phyloP scores from a whole-genome alignment of 2,797 vertebrate species.

The Buphagus erythrorhynchus region DNA sequence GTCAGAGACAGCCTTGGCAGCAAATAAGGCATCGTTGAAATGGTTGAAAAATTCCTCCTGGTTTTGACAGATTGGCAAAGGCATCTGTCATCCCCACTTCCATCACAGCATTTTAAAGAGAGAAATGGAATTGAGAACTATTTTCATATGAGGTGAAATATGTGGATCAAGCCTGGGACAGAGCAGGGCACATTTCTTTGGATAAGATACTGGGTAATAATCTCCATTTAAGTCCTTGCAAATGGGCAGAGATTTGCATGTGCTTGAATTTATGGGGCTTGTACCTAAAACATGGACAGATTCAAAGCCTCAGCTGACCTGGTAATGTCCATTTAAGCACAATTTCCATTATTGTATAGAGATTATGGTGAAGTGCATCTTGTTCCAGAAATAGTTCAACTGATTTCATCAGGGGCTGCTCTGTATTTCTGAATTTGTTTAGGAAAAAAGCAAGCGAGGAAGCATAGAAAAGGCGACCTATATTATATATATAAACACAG shows the following conservation, averaged over 20 bases:
- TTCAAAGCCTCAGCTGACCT: background rate
- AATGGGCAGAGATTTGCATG: background rate
- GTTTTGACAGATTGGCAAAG: conserved; percentile 41
- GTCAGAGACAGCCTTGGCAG: background rate
- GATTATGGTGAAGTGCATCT: background rate
- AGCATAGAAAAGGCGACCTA: background rate
- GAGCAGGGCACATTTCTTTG: background rate
- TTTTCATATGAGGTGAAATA: background rate
- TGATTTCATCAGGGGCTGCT: background rate
- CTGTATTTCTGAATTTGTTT: background rate
- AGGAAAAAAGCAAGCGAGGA: background rate
- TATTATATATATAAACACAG: background rate
- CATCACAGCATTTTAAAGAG: background rate
- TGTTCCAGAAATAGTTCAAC: background rate
- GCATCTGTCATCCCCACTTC: conserved; percentile 23
- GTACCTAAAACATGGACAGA: background rate
- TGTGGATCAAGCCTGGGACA: background rate
- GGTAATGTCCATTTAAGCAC: background rate
- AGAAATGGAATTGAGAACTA: background rate
- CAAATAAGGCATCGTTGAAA: background rate
- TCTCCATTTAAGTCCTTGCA: background rate
- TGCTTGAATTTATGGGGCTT: background rate
- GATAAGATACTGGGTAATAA: background rate
- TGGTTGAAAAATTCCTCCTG: conserved; percentile 1
- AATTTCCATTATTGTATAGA: background rate